Conservation (phyloP, 2,113 vertebrate genomes). For the Silurus glanis region DNA sequence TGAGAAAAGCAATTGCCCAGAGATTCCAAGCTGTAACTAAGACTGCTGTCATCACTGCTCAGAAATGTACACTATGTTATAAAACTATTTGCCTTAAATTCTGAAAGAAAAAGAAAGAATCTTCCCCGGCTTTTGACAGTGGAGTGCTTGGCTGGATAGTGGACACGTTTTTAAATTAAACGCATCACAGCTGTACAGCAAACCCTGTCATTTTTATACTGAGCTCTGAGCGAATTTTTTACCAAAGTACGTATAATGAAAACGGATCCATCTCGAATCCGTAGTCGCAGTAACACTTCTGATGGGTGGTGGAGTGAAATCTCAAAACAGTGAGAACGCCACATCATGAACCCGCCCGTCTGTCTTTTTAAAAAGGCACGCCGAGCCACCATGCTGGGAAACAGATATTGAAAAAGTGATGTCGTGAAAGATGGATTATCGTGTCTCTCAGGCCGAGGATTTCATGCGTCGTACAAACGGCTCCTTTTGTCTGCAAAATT, state of each 20-base stretch:
- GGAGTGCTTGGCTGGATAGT: not conserved
- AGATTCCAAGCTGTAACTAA: not conserved
- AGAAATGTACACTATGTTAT: not conserved
- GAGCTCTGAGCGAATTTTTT: not conserved
- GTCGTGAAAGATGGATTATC: constrained; percentile 20
- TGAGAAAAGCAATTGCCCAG: not conserved
- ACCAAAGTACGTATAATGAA: not conserved
- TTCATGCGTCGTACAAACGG: constrained; percentile 31
- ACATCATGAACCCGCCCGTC: too few relatives aligned
- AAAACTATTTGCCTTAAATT: not conserved
- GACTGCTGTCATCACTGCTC: not conserved
- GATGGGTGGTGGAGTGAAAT: not conserved
- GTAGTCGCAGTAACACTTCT: not conserved
- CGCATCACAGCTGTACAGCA: not conserved
- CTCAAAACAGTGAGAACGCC: not conserved
- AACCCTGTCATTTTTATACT: not conserved
- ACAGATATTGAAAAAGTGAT: constrained; percentile 27
- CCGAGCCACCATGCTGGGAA: not conserved
- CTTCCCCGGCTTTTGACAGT: not conserved
- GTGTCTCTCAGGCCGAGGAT: constrained; percentile 24
- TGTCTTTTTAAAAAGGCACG: not conserved
- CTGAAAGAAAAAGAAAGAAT: not conserved
- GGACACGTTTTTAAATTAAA: not conserved
- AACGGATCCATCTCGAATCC: not conserved
- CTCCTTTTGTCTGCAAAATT: constrained; percentile 31